Base-by-base conservation (phyloP, 2,888 invertebrate genomes). In the Noctuana brunneofusca region DNA sequence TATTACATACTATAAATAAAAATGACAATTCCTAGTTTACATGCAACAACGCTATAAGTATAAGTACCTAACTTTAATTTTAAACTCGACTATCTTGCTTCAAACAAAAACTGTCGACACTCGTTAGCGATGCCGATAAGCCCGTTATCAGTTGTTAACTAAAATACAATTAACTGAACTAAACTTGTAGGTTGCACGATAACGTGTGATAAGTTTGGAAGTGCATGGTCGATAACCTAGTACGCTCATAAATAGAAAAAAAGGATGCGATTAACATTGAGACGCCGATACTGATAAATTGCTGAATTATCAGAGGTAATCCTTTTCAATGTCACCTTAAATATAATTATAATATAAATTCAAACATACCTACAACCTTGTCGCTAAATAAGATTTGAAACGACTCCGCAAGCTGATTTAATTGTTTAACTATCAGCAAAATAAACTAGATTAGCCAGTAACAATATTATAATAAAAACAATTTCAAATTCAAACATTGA, bases 241-340 rank as follows among this genome's bases (percentile, higher is more conserved):
- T 16, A 38, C 14, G 8, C 16, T 38, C 38, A 38, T 14, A 38
- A 20, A 20, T 20, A 38, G 9, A 18, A 46, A 46, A 3, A 27
- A 46, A 46, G 46, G 46, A 46, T 46, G 12, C 20, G 46, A 46
- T 46, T 46, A 14, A 46, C 46, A 46, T 14, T 38, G 38, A 38
- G 6, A 2, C 14, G 4, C 38, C 11, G 20, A 20, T 20, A 46
- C 18, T 46, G 46, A 46, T 46, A 20, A 46, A 16, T 9, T 14
- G 20, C 3, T 3, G 20, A 20, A 11, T 46, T 20, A 46, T 46
- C 46, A 5, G 20, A 11, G 20, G 3, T 16, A 38, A 38, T 38
- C 38, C 38, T 38, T 46, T 46, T 11, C 46, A 46, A 46, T 46
- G 46, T 38, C 38, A 38, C 4, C 14, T 4, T 14, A 14, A 38